Conservation (phyloP, 2,888 invertebrate genomes). For the Galeopsomyia nigrocyanea region DNA sequence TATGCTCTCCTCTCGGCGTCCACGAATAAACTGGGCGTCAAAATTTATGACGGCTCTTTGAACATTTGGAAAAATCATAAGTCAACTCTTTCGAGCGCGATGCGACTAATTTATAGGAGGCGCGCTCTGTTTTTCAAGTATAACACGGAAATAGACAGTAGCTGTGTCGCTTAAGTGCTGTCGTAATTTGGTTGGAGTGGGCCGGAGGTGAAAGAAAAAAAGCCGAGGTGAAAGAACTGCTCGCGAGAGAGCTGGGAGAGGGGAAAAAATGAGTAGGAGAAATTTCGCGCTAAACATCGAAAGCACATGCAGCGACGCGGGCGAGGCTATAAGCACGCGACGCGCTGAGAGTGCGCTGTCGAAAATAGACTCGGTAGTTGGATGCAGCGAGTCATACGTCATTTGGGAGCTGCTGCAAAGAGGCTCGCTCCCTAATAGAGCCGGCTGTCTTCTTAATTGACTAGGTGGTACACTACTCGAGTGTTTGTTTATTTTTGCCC, state of each 20-base stretch:
- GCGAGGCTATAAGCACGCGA: not conserved
- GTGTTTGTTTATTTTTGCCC: conserved; percentile 6
- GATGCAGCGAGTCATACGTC: conserved; percentile 62
- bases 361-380: conserved; percentile 14
- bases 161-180: no score
- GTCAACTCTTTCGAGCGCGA: no score
- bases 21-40: no score
- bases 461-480: conserved; percentile 48
- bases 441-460: conserved; percentile 67
- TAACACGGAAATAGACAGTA: no score
- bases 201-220: not conserved
- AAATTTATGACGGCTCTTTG: no score
- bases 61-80: no score
- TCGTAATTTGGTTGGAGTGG: no score
- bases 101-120: no score
- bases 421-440: conserved; percentile 59
- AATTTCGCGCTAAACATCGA: no score
- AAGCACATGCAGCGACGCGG: not conserved
- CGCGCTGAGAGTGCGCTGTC: not conserved
- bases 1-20: no score
- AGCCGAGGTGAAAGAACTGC: conserved; percentile 19
- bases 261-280: not conserved
- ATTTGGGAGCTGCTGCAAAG: conserved; percentile 52
- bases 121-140: no score
- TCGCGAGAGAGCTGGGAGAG: not conserved